These are phyloP conservation scores for Notarius lentiginosus DNA, from an alignment of 2,113 vertebrate species.

Conservation along the genomic window DNA sequence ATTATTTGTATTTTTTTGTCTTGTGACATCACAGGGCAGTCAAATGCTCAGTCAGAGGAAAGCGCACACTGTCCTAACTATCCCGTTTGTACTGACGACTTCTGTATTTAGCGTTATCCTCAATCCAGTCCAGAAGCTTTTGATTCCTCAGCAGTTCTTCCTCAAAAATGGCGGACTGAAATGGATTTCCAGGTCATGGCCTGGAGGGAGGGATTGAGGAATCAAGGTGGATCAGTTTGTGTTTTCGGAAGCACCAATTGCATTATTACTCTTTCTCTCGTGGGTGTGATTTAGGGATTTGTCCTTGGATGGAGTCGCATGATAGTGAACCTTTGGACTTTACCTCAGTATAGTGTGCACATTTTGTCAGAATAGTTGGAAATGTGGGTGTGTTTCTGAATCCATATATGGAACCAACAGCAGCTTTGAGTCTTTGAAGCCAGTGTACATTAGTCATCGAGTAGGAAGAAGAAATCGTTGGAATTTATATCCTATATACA, in stretches of 20 bases:
- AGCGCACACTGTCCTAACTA: not conserved
- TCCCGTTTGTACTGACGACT: not conserved
- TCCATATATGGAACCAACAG: not conserved
- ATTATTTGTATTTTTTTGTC: not conserved
- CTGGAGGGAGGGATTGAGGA: not conserved
- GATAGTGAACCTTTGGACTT: not conserved
- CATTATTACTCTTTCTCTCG: not conserved
- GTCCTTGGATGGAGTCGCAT: not conserved
- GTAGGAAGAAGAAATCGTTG: not conserved
- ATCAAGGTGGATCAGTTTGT: not conserved
- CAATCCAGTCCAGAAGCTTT: not conserved
- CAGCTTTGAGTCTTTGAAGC: not conserved
- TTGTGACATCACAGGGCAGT: not conserved
- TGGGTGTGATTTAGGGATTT: not conserved
- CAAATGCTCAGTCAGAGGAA: not conserved
- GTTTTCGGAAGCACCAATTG: not conserved
- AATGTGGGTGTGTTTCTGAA: not conserved
- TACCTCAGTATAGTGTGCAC: not conserved
- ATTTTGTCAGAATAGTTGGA: not conserved
- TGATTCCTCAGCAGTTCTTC: not conserved
- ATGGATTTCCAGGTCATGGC: too few relatives aligned
- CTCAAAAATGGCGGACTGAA: not conserved
- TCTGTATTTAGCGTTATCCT: not conserved
- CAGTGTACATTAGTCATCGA: not conserved
- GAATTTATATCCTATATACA: not conserved